Evolutionary conservation across 2,888 invertebrate species (phyloP), one percentile per base, ranked within the genome.

Genomic region (Boloria euphrosyne): DNA sequence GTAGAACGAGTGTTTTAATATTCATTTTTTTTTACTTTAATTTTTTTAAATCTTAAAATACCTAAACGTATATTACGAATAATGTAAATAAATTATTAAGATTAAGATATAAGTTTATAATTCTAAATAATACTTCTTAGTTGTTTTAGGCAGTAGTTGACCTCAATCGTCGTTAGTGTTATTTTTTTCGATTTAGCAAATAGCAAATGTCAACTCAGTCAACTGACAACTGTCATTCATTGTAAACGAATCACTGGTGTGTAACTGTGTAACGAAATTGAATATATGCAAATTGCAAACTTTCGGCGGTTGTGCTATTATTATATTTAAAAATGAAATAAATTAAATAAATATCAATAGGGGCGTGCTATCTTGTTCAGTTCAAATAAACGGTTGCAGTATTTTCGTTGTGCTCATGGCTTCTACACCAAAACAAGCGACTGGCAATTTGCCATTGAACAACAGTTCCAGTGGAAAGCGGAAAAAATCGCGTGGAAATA

Each of bases 381-480:
- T 49, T 38, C 46, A 52, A 44, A 49, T 59, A 52, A 50, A 65
- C 50, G 46, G 27, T 67, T 22, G 31, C 58, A 51, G 54, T 67
- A 60, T 61, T 69, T 76, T 74, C 75, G 31, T 76, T 65, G 61
- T 64, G 63, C 68, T 77, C 78, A 92, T 92, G 92, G 88, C 90
- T 82, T 85, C 92, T 76, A 83, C 87, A 78, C 84, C 90, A 78
- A 89, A 89, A 83, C 89, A 88, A 84, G 81, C 82, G 76, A 90
- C 87, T 80, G 86, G 84, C 74, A 85, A 83, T 81, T 76, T 80
- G 76, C 75, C 85, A 68, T 73, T 85, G 72, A 87, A 76, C 80
- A 86, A 84, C 84, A 86, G 85, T 76, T 83, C 86, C 73, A 79
- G 85, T 78, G 91, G 90, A 81, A 93, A 93, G 82, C 88, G 92